Evolutionary conservation across 2,797 vertebrate species (phyloP).

Genomic region (Rousettus madagascariensis): DNA sequence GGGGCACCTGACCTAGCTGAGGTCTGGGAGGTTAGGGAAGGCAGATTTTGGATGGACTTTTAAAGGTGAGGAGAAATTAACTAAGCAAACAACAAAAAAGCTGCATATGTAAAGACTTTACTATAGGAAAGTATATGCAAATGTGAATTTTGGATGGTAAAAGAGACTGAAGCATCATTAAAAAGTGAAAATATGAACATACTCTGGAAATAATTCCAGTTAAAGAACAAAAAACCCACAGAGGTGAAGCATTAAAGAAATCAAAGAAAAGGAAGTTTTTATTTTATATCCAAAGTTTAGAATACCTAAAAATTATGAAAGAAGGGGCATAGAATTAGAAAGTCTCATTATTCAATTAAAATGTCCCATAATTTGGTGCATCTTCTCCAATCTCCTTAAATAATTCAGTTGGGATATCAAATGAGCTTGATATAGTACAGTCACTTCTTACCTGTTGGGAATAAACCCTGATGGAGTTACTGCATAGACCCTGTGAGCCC

Average conservation of each 20-base stretch:
- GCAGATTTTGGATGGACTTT: not conserved
- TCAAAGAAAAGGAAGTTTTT: not conserved
- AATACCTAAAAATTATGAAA: not conserved
- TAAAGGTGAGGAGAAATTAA: not conserved
- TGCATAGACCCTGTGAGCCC: not conserved
- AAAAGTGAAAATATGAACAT: not conserved
- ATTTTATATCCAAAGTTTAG: not conserved
- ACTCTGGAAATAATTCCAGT: not conserved
- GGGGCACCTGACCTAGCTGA: not conserved
- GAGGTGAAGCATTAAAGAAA: not conserved
- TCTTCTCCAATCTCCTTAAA: not conserved
- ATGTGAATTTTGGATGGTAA: not conserved
- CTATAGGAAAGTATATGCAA: not conserved
- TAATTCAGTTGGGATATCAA: not conserved
- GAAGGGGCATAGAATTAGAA: not conserved
- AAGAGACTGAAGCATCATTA: not conserved
- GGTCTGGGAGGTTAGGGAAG: not conserved
- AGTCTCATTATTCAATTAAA: not conserved
- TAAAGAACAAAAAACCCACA: not conserved
- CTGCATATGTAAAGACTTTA: not conserved
- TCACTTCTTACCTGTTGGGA: not conserved
- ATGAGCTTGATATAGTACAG: not conserved
- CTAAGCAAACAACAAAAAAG: not conserved
- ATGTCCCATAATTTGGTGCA: not conserved
- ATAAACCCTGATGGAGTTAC: not conserved